Evolutionary conservation across 2,797 vertebrate species (phyloP).

Genomic region (Sternarchorhynchus goeldii): DNA sequence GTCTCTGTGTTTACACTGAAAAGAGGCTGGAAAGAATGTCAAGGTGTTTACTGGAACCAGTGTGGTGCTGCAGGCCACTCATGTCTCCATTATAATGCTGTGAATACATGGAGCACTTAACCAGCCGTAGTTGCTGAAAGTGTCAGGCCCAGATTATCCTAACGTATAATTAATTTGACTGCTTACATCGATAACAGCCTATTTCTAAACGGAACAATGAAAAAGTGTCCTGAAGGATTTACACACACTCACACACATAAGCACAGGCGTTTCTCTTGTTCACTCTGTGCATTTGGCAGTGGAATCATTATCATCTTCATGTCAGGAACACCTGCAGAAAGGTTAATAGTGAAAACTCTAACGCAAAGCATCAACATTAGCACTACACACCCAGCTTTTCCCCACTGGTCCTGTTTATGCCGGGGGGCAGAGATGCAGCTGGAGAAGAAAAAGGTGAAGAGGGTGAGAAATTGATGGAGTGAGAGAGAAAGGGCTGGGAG

Average conservation of each 20-base stretch:
- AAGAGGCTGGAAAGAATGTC: conserved; percentile 34
- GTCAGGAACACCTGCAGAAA: conserved; percentile 56
- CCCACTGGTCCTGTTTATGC: conserved; percentile 41
- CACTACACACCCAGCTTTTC: conserved; percentile 48
- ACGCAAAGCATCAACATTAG: conserved; percentile 45
- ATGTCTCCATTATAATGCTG: conserved; percentile 47
- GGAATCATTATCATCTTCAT: conserved; percentile 33
- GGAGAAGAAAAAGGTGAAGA: conserved; percentile 52
- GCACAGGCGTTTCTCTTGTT: conserved; percentile 1
- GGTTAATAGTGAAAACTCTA: conserved; percentile 39
- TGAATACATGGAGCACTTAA: conserved; percentile 44
- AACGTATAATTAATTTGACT: conserved; percentile 38
- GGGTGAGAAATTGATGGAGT: conserved; percentile 51
- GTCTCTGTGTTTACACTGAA: conserved; percentile 20
- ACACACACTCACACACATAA: conserved; percentile 22
- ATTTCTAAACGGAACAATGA: conserved; percentile 31
- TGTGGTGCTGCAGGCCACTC: conserved; percentile 30
- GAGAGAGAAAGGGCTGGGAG: conserved; percentile 47
- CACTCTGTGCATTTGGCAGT: conserved; percentile 14
- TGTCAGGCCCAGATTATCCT: conserved; percentile 13
- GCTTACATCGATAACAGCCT: conserved; percentile 10
- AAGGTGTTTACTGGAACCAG: conserved; percentile 23
- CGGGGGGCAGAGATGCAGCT: conserved; percentile 41
- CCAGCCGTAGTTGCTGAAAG: conserved; percentile 30
- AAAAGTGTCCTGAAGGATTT: conserved; percentile 22